phyloP scores from a whole-genome alignment of 92 coral and sea anemone genomes.

The Scolanthus callimorphus region DNA sequence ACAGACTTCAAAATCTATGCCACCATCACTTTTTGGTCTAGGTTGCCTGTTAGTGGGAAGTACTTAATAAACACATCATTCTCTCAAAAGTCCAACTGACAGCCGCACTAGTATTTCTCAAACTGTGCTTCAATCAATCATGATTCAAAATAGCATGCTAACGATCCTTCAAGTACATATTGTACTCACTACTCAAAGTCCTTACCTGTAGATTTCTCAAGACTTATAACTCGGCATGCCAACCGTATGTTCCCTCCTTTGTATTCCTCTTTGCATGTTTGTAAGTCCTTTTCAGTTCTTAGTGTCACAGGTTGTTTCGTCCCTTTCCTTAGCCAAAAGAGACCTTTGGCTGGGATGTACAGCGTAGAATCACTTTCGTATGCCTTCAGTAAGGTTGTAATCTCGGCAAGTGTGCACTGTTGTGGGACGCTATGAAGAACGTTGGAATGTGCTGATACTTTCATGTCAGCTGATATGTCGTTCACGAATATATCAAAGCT shows the following conservation, averaged over 20 bases:
- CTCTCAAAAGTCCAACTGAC: not conserved
- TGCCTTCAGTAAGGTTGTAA: slow-evolving; percentile 15
- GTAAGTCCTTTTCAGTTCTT: slow-evolving; percentile 14
- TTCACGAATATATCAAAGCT: slow-evolving; percentile 21
- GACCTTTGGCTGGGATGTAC: slow-evolving; percentile 7
- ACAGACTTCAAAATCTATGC: not conserved
- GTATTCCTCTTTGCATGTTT: slow-evolving; percentile 20
- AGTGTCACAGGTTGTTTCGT: slow-evolving; percentile 20
- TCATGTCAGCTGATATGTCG: slow-evolving; percentile 14
- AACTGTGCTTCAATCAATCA: not conserved
- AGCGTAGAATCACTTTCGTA: slow-evolving; percentile 14
- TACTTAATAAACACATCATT: too few species aligned
- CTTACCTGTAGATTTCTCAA: not conserved
- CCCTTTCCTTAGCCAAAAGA: slow-evolving; percentile 23
- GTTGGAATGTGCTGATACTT: slow-evolving; percentile 12
- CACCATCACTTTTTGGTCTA: not conserved
- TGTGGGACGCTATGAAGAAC: slow-evolving; percentile 5
- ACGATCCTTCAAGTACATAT: too few species aligned
- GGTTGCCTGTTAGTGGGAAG: not conserved
- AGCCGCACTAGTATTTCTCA: not conserved
- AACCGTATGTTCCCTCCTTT: slow-evolving; percentile 7
- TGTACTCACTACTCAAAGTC: too few species aligned
- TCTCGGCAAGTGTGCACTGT: slow-evolving; percentile 1
- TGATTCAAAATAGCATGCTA: too few species aligned
- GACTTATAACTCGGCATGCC: slow-evolving; percentile 13